Evolutionary conservation across 1,140 invertebrate species (phyloP), one percentile per base, ranked within the genome.

Genomic region (Eufriesea mexicana): DNA sequence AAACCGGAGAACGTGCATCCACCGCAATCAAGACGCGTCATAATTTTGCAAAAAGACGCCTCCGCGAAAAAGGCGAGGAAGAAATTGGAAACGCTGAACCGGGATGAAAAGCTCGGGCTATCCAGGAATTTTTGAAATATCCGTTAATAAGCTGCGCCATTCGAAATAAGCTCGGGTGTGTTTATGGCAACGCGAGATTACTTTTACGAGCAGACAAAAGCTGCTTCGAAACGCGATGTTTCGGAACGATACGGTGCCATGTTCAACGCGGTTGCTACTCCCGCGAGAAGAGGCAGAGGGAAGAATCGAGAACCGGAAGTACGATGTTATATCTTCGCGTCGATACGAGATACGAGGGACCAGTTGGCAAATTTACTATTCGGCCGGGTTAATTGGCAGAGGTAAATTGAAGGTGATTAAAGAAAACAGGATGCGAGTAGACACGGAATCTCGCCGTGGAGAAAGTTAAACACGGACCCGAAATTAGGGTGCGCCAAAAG

Each of bases 381-480:
- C 20, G 16, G 5, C 0, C 7, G 18, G 5, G 14, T 25, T 57
- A 57, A 59, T 57, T 42, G n/a, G 10, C 28, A 20, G 14, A 18
- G 14, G 14, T 18, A 59, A 59, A 74, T 74, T 59, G n/a, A 18
- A 74, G 35, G 42, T 14, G 49, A 72, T 72, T 72, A 35, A 54
- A 51, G 49, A 74, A 45, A 59, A 47, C 12, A n/a, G 8, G 23
- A 57, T 42, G 8, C 10, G 35, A 25, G n/a, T 54, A 20, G 25
- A 54, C 9, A 54, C 18, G 10, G 49, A 71, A 71, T 71, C 47
- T 20, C 5, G 6, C 25, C 12, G 6, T 45, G 35, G 16, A 74
- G 35, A 25, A n/a, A 74, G 54, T 71, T 49, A 55, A 72, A 55
- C 28, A 23, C 25, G 49, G 49, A n/a, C 9, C 4, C 14, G 68